phyloP scores from a whole-genome alignment of 2,113 vertebrate species.

The Cairina moschata region DNA sequence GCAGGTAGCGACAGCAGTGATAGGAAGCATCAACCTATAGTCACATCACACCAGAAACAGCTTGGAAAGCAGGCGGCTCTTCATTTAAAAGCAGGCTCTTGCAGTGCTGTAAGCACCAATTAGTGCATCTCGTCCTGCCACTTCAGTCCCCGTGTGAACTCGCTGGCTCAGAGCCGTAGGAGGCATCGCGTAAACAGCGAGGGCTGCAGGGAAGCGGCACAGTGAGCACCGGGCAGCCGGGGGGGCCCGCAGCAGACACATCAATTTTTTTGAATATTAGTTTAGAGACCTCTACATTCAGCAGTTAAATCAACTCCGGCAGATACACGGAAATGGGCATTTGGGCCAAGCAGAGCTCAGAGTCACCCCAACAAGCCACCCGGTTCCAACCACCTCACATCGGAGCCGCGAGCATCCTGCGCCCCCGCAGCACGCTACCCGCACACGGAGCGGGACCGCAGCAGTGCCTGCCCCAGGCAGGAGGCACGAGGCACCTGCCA shows the following conservation, averaged over 20 bases:
- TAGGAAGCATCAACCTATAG: fast-evolving
- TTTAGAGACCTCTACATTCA: fast-evolving
- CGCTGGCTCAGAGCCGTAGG: fast-evolving
- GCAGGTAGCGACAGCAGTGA: background rate
- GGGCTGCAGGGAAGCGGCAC: background rate
- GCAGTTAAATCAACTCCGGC: fast-evolving
- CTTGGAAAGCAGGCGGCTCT: background rate
- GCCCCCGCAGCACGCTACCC: background rate
- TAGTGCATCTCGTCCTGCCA: fast-evolving
- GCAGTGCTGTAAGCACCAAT: background rate
- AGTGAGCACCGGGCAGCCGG: background rate
- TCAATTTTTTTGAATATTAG: no score
- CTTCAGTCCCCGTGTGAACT: fast-evolving
- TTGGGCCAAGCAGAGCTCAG: background rate
- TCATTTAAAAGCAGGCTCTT: background rate
- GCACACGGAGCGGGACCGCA: background rate
- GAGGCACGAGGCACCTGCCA: background rate
- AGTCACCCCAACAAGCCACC: background rate
- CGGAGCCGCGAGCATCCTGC: background rate
- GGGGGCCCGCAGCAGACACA: background rate
- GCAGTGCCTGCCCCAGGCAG: background rate
- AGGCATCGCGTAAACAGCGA: fast-evolving
- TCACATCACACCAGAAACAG: background rate
- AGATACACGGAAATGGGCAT: background rate
- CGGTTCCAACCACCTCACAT: background rate